Conservation (phyloP, 2,113 vertebrate species). For the Cryptotis parvus region DNA sequence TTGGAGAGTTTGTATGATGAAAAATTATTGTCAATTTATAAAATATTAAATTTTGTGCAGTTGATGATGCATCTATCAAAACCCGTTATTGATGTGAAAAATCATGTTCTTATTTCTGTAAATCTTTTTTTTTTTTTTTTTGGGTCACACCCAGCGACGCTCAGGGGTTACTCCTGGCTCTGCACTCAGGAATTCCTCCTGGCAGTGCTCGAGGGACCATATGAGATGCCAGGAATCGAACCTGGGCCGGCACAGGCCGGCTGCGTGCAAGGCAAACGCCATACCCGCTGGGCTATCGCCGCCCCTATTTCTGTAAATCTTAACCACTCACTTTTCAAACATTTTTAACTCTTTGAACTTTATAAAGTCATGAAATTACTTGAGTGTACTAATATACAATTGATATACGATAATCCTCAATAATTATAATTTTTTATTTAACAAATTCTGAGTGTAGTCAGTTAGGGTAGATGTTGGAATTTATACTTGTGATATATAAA, state of each 20-base stretch:
- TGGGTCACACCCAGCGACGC: too few species aligned
- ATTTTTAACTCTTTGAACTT: neutral
- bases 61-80: neutral
- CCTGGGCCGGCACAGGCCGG: too few species aligned
- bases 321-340: neutral
- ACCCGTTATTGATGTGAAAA: neutral
- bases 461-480: neutral
- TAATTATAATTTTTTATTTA: constrained; percentile 5
- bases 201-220: too few species aligned
- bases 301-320: neutral
- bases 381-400: neutral
- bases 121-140: neutral
- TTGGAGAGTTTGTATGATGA: neutral
- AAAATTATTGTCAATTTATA: neutral
- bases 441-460: neutral
- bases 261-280: too few species aligned
- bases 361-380: neutral
- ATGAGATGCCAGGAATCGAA: too few species aligned
- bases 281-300: too few species aligned
- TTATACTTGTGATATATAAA: neutral
- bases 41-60: neutral
- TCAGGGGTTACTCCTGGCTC: too few species aligned
- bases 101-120: neutral
- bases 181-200: too few species aligned
- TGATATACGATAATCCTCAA: neutral